These are phyloP conservation scores for Ciconia stormi DNA, from an alignment of 2,113 vertebrate genomes.

Conservation along the genomic window DNA sequence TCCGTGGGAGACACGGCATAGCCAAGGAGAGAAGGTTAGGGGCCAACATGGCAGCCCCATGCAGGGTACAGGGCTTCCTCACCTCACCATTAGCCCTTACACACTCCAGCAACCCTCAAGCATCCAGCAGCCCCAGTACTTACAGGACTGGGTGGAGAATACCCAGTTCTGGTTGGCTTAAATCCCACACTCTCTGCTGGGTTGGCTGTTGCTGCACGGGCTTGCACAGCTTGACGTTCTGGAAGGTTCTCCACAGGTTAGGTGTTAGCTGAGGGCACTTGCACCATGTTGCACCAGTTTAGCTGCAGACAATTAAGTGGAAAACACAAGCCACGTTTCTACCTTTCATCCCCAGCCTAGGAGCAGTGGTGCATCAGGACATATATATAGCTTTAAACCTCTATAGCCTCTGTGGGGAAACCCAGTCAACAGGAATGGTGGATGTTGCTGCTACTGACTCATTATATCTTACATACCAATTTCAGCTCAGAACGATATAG, in stretches of 20 bases:
- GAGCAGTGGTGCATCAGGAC: background rate
- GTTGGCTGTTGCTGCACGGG: background rate
- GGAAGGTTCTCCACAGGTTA: fast-evolving
- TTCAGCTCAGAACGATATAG: background rate
- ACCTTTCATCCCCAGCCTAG: background rate
- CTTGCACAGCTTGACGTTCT: background rate
- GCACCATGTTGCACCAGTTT: background rate
- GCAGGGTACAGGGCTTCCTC: background rate
- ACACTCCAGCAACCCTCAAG: background rate
- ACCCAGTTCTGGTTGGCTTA: background rate
- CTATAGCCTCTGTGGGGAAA: background rate
- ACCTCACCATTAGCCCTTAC: fast-evolving
- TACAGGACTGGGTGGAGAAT: fast-evolving
- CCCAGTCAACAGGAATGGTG: background rate
- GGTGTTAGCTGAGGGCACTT: background rate
- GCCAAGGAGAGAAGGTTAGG: background rate
- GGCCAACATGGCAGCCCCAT: fast-evolving
- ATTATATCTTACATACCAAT: background rate
- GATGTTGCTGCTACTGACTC: background rate
- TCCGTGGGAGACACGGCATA: background rate
- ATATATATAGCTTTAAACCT: background rate
- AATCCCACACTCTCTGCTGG: background rate
- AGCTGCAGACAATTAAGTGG: background rate
- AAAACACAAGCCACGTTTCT: background rate
- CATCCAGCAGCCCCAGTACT: background rate